phyloP scores from a whole-genome alignment of 2,797 vertebrate genomes.

The Pantherophis alleghaniensis region DNA sequence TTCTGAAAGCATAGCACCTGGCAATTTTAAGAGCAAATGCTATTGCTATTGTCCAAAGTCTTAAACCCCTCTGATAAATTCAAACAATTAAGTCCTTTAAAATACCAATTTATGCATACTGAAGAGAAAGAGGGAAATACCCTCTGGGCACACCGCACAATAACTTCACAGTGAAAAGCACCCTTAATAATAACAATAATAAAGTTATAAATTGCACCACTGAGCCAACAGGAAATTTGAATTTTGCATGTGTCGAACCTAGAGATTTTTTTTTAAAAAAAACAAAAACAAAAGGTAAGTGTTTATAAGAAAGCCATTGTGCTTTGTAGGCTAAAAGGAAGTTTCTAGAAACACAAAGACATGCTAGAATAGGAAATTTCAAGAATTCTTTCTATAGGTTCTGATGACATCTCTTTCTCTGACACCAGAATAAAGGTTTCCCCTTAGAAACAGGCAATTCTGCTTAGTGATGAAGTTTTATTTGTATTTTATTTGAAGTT shows the following conservation, averaged over 20 bases:
- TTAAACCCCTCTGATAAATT: slow-evolving; percentile 69
- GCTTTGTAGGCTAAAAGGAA: slow-evolving; percentile 11
- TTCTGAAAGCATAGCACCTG: slow-evolving; percentile 63
- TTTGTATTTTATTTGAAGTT: slow-evolving; percentile 6
- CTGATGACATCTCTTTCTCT: slow-evolving; percentile 28
- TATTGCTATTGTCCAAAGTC: slow-evolving; percentile 61
- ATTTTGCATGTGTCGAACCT: slow-evolving; percentile 69
- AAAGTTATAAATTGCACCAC: slow-evolving; percentile 79
- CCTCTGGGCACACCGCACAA: slow-evolving; percentile 74
- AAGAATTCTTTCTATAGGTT: slow-evolving; percentile 30
- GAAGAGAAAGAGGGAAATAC: not conserved
- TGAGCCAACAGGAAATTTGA: slow-evolving; percentile 80
- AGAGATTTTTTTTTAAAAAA: slow-evolving; percentile 48
- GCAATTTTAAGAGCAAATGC: slow-evolving; percentile 65
- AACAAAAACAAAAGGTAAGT: slow-evolving; percentile 70
- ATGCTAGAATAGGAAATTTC: slow-evolving; percentile 40
- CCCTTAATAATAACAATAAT: slow-evolving; percentile 66
- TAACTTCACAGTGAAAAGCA: slow-evolving; percentile 74
- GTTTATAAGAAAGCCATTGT: slow-evolving; percentile 61
- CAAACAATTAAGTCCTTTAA: slow-evolving; percentile 70
- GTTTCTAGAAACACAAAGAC: slow-evolving; percentile 24
- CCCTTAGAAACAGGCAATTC: slow-evolving; percentile 17
- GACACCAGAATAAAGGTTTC: slow-evolving; percentile 26
- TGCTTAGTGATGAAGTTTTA: slow-evolving; percentile 20
- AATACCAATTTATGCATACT: slow-evolving; percentile 33